Base-by-base conservation (phyloP, 2,113 vertebrate genomes). In the Sciurus niger region DNA sequence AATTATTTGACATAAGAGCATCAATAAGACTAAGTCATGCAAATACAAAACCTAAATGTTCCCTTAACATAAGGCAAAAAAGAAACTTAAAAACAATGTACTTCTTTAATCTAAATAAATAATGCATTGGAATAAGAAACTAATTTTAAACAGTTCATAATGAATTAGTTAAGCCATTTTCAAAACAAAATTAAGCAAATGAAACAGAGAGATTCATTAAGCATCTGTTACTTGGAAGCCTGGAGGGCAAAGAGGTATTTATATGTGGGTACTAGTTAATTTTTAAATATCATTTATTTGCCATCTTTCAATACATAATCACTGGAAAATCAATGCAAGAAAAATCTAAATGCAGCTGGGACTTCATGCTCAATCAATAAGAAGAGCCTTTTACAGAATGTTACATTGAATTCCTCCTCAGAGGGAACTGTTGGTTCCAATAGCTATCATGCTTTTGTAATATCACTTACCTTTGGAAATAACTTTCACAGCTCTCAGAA, bases 401-500 rank as follows among this genome's bases (percentile, higher is more conserved):
- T 25, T 43, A 34, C 30, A 58, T 7, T 79, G 24, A 37, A 93
- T 67, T 90, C 32, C 20, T 83, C 48, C 95, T 65, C 16, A 43
- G 37, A 40, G 43, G 48, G 43, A 78, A 65, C 24, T 32, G 10
- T 1, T n/a, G 72, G 17, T 30, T 68, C 37, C 3, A 3, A 40
- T 12, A 76, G 58, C 55, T 22, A 2, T 28, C 3, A 4, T 1
- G 17, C 37, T 83, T 37, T 16, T 0, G 7, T n/a, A 92, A 48
- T 18, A 43, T 82, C 89, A 91, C 89, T 55, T 97, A 99, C 98
- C 99, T 99, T 97, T 99, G 98, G 96, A 99, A 99, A 94, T 99
- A 99, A 92, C 87, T 98, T 46, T 99, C 98, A 78, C 99, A 99
- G 97, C 96, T 98, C 97, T 98, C 98, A 51, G 98, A 98, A 96